Evolutionary conservation across 2,888 invertebrate genomes (phyloP).

Genomic region (Dicranocentrus wangi): DNA sequence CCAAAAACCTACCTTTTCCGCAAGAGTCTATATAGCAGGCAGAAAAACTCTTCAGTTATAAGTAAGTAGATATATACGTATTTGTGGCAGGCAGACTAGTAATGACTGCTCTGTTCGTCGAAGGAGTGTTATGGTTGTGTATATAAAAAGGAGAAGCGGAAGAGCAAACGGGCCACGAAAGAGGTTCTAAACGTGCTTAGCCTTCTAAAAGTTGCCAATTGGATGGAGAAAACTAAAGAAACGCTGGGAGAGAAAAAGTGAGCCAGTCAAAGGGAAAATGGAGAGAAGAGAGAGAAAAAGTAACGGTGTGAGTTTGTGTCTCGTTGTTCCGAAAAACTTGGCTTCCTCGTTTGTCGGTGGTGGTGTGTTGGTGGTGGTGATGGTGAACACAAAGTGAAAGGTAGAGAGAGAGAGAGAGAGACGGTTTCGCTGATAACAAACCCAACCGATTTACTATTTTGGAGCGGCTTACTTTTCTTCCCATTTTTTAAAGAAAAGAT

Average conservation of each 20-base stretch:
- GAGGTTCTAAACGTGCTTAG: slow-evolving; percentile 70
- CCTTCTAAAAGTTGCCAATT: slow-evolving; percentile 67
- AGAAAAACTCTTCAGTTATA: too few species aligned
- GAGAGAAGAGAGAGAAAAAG: background rate
- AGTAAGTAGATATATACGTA: too few species aligned
- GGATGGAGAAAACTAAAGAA: slow-evolving; percentile 39
- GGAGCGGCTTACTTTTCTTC: too few species aligned
- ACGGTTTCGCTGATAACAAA: too few species aligned
- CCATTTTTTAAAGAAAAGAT: too few species aligned
- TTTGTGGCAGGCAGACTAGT: too few species aligned
- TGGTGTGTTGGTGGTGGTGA: background rate
- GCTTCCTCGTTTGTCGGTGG: background rate
- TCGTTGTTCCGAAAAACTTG: background rate
- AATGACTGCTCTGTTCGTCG: slow-evolving; percentile 27
- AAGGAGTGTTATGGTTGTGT: background rate
- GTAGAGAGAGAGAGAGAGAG: slow-evolving; percentile 8
- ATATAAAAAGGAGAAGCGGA: slow-evolving; percentile 40
- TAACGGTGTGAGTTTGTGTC: background rate
- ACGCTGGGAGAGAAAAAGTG: slow-evolving; percentile 11
- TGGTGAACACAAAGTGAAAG: slow-evolving; percentile 8
- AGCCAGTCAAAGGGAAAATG: slow-evolving; percentile 18
- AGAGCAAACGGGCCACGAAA: slow-evolving; percentile 70
- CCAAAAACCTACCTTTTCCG: too few species aligned
- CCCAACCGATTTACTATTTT: too few species aligned
- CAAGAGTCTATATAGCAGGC: too few species aligned